Percentiles rank a stretch among this genome's conserved stretches.
Evolutionary conservation across 37 sponge, comb jelly and placozoan species (phyloP).

Genomic region (Aphrocallistes beatrix): DNA sequence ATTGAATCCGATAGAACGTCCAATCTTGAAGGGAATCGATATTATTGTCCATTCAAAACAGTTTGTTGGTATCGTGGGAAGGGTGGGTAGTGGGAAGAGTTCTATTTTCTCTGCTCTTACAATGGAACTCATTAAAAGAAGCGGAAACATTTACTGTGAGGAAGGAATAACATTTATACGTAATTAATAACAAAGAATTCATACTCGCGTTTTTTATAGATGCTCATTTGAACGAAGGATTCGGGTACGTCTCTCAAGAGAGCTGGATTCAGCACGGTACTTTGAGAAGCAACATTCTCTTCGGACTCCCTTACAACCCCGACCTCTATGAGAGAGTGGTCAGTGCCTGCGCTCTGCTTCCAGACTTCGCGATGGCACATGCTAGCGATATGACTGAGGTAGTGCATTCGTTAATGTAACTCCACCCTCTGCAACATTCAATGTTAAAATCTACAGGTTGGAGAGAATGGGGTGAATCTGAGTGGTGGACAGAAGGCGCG

Average conservation of each 20-base stretch:
- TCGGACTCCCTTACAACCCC: constrained; percentile 49
- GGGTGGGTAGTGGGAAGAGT: constrained; percentile 82
- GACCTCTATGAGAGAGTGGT: constrained; percentile 52
- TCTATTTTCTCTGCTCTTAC: constrained; percentile 81
- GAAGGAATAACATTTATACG: not conserved
- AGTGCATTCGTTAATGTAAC: too few species aligned
- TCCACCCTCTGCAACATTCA: too few species aligned
- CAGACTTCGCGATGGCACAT: not conserved
- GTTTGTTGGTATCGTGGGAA: constrained; percentile 74
- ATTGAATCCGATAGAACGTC: not conserved
- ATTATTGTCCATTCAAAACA: constrained; percentile 36
- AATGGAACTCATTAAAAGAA: constrained; percentile 58
- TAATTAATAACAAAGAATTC: not conserved
- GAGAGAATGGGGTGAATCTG: constrained; percentile 92
- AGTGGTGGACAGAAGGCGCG: constrained; percentile 97
- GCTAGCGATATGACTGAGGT: not conserved
- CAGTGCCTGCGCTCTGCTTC: constrained; percentile 69
- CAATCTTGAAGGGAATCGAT: not conserved
- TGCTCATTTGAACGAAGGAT: constrained; percentile 26
- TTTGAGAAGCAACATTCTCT: constrained; percentile 75
- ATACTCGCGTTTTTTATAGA: constrained; percentile 29
- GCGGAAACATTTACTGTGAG: constrained; percentile 34
- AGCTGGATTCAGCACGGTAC: constrained; percentile 91
- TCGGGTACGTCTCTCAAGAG: constrained; percentile 42
- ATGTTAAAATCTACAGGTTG: constrained; percentile 74